Base-by-base conservation (phyloP, 2,113 vertebrate genomes). In the Aegithalos caudatus region DNA sequence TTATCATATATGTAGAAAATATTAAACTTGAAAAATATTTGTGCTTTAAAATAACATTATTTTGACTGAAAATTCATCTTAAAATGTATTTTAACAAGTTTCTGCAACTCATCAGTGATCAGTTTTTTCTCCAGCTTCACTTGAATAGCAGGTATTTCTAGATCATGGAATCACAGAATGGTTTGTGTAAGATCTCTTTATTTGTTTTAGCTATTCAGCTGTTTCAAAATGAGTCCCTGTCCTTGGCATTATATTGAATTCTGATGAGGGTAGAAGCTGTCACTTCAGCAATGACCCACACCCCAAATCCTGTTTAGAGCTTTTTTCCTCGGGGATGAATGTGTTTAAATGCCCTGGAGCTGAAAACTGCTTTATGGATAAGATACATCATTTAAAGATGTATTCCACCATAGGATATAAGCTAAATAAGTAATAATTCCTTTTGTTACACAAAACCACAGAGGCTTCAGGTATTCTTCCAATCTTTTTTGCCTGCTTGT, bases 401-500 rank as follows among this genome's bases (percentile, higher is more conserved):
- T 51, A 53, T 78, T 86, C 48, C 28, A 78, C 2, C 8, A 3
- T 5, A 27, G 70, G 27, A 54, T 9, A n/a, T 37, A 53, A 88
- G 7, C 8, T 61, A 66, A 81, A 33, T 54, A 66, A 80, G 2
- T 45, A 85, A 40, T 15, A 47, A 65, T 33, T 38, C 1, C 0
- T 38, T 69, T 62, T 74, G 4, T 64, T 73, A 29, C 51, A 81
- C 27, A 44, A 21, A 86, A 70, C 7, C 31, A 40, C 0, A 0
- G 23, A 54, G 6, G 2, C 2, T 14, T 18, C 8, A 69, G 31
- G 6, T 85, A 29, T 14, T 65, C 45, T 54, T 90, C 37, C 33
- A 18, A 1, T 9, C 14, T 50, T 77, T 86, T 80, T n/a, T 87
- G 10, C 22, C 53, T 50, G 6, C 21, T 85, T 0, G 0, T 25